A percentile compares a stretch with the other conserved stretches of the same genome.
Conservation (phyloP, 2,888 invertebrate genomes). For the Acanthosoma haemorrhoidale region DNA sequence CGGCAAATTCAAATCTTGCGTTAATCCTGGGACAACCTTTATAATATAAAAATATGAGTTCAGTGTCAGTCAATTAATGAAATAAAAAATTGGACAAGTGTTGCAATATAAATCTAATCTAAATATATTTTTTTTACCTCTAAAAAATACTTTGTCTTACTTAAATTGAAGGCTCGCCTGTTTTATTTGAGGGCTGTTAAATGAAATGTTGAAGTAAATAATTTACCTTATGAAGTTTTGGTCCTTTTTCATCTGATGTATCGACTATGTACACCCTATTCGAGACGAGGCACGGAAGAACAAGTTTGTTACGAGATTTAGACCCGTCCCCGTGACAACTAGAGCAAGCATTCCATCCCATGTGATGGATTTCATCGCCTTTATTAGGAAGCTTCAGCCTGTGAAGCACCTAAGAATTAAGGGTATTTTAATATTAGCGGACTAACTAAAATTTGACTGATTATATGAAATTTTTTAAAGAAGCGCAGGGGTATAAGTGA, state of each 20-base stretch:
- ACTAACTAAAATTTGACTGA: background rate
- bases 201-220: background rate
- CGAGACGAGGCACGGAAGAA: conserved; percentile 76
- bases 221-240: conserved; percentile 65
- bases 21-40: no score
- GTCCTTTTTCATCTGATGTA: conserved; percentile 63
- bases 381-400: conserved; percentile 69
- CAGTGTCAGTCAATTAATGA: no score
- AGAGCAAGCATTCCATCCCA: conserved; percentile 95
- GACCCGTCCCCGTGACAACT: conserved; percentile 65
- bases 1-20: no score
- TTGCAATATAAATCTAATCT: no score
- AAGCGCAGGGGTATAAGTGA: background rate
- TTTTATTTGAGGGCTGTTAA: no score
- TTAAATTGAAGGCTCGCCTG: no score
- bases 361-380: conserved; percentile 90
- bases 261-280: conserved; percentile 81
- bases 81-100: no score
- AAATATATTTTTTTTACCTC: no score
- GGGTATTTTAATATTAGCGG: background rate
- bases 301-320: conserved; percentile 66
- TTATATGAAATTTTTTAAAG: background rate
- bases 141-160: no score
- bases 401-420: conserved; percentile 67
- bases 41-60: no score